Conservation (phyloP, 2,888 invertebrate species). For the Harmothoe impar region DNA sequence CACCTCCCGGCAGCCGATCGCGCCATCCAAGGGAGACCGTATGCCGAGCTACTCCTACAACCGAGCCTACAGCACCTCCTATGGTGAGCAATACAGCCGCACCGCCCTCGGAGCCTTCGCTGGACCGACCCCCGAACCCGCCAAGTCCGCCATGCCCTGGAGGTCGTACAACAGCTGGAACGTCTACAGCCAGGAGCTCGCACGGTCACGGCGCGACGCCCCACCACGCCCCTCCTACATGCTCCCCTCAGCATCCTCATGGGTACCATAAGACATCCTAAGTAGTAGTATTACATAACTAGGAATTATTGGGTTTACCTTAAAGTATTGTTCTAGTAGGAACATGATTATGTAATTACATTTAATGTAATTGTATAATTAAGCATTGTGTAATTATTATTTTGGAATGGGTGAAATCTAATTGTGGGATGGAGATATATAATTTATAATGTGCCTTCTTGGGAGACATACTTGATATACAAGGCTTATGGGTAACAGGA, state of each 20-base stretch:
- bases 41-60: slow-evolving; percentile 46
- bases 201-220: slow-evolving; percentile 9
- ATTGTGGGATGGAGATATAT: too few species aligned
- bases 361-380: too few species aligned
- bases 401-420: too few species aligned
- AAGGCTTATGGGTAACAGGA: too few species aligned
- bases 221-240: slow-evolving; percentile 58
- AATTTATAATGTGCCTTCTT: too few species aligned
- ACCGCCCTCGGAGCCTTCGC: slow-evolving; percentile 40
- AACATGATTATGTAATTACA: background rate
- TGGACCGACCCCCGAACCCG: background rate
- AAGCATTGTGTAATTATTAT: too few species aligned
- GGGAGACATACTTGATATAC: too few species aligned
- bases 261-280: slow-evolving; percentile 20
- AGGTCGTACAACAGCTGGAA: slow-evolving; percentile 59
- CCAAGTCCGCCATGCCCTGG: slow-evolving; percentile 5
- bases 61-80: slow-evolving; percentile 31
- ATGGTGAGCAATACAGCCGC: slow-evolving; percentile 40
- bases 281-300: background rate
- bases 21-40: background rate
- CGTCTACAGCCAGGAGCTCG: slow-evolving; percentile 41
- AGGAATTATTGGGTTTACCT: background rate
- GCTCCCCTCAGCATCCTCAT: slow-evolving; percentile 58
- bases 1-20: background rate
- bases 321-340: background rate